Conservation (phyloP, 2,113 vertebrate genomes). For the Eclectus roratus region DNA sequence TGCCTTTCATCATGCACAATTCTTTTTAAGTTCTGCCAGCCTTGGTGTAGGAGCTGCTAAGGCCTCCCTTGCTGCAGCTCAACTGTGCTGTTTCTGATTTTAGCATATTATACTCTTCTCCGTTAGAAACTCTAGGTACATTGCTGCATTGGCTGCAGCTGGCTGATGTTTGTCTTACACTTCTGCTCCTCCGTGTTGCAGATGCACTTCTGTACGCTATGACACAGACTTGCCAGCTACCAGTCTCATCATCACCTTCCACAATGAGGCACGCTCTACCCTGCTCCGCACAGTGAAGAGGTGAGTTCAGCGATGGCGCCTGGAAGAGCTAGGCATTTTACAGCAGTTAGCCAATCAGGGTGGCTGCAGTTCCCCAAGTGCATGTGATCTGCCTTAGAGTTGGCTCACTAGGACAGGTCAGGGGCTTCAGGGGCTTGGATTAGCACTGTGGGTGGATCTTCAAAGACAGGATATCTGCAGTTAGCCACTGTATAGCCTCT, state of each 20-base stretch:
- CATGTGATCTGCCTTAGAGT: neutral
- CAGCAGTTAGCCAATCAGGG: neutral
- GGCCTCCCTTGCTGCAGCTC: neutral
- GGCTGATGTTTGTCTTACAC: neutral
- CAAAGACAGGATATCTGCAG: neutral
- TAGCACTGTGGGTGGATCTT: neutral
- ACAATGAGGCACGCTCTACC: slow-evolving; percentile 95
- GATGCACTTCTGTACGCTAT: slow-evolving; percentile 87
- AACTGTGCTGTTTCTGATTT: neutral
- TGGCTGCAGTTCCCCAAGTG: neutral
- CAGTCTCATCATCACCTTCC: slow-evolving; percentile 95
- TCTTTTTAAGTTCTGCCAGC: neutral
- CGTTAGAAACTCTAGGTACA: neutral
- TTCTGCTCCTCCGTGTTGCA: slow-evolving; percentile 36
- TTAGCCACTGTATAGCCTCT: neutral
- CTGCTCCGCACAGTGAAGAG: slow-evolving; percentile 94
- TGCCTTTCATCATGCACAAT: neutral
- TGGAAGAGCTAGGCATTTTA: neutral
- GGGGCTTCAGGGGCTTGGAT: neutral
- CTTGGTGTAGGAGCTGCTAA: neutral
- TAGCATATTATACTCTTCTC: neutral
- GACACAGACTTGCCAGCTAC: slow-evolving; percentile 86
- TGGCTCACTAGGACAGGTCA: neutral
- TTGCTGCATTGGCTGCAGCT: neutral
- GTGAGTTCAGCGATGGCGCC: slow-evolving; percentile 54